A percentile compares a stretch with the other conserved stretches of the same genome.
phyloP scores from a whole-genome alignment of 2,113 vertebrate genomes.

The Cettia cetti region DNA sequence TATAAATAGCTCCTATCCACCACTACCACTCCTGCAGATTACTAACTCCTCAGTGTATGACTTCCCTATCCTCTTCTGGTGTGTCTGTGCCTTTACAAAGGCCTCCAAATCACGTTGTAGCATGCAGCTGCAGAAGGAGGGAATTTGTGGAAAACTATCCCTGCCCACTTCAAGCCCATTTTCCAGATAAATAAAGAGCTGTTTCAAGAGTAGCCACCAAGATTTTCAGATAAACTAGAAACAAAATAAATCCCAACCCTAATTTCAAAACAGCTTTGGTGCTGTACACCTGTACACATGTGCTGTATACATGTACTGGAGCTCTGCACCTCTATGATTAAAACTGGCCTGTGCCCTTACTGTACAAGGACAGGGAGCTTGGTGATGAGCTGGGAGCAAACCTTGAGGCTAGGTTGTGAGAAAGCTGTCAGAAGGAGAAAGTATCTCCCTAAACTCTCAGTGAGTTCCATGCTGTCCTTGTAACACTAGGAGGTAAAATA shows the following conservation, averaged over 20 bases:
- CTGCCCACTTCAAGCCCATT: background rate
- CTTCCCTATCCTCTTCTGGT: background rate
- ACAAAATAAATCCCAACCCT: background rate
- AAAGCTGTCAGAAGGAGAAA: background rate
- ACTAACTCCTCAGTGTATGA: background rate
- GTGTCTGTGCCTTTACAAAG: background rate
- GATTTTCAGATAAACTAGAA: background rate
- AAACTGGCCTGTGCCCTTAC: background rate
- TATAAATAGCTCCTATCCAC: background rate
- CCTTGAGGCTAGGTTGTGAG: background rate
- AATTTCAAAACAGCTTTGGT: background rate
- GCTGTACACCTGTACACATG: background rate
- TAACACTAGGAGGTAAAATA: background rate
- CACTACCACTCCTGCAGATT: background rate
- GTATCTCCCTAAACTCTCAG: background rate
- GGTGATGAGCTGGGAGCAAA: background rate
- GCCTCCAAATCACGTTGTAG: accelerated
- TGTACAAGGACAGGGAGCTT: background rate
- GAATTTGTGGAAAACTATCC: background rate
- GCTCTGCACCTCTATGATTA: background rate
- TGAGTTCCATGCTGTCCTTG: background rate
- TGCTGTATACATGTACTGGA: accelerated
- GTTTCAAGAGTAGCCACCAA: background rate
- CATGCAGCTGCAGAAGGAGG: background rate
- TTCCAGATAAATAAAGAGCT: background rate